Evolutionary conservation across 1,140 invertebrate species (phyloP), one percentile per base, ranked within the genome.

Genomic region (Ostrea edulis): DNA sequence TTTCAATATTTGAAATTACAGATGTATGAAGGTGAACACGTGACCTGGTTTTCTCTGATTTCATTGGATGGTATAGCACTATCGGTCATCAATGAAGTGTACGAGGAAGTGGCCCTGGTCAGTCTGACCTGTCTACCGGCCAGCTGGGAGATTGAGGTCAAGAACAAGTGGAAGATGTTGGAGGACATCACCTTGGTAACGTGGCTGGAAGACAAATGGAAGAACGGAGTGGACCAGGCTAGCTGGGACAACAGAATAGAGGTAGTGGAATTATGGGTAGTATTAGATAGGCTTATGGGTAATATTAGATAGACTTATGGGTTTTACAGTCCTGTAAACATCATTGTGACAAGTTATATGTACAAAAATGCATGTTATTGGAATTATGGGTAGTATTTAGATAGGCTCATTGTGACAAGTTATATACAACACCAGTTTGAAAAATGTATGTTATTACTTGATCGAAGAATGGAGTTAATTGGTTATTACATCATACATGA

Each of bases 91-190:
- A 96, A 95, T 91, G 87, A 86, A 11, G 55, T 86, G 0, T 93
- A 93, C 87, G 86, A 95, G 90, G 97, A 97, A 93, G 94, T 97
- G 52, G 96, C 96, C 0, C 97, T 97, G 90, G 92, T 96, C 0
- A 97, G 96, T 90, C 87, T 97, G 11, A 96, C 95, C 0, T 96
- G 97, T 92, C 96, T 96, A 0, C 96, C 97, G 0, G 96, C 97
- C 0, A 95, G 97, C 86, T 98, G 97, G 97, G 97, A 98, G 94
- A 96, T 98, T 0, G 97, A 97, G 92, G 96, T 98, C 5, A 96
- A 97, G 55, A 96, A 96, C 92, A 90, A 91, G 89, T 97, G 97
- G 97, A 98, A 97, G 93, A 96, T 96, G 81, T 94, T 98, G 8
- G 89, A 89, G 71, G 89, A 89, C 29, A 85, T 89, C 2, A 89